Evolutionary conservation across 1,140 invertebrate genomes (phyloP), one percentile per base, ranked within the genome.

Genomic region (Drosophila kanapiae): DNA sequence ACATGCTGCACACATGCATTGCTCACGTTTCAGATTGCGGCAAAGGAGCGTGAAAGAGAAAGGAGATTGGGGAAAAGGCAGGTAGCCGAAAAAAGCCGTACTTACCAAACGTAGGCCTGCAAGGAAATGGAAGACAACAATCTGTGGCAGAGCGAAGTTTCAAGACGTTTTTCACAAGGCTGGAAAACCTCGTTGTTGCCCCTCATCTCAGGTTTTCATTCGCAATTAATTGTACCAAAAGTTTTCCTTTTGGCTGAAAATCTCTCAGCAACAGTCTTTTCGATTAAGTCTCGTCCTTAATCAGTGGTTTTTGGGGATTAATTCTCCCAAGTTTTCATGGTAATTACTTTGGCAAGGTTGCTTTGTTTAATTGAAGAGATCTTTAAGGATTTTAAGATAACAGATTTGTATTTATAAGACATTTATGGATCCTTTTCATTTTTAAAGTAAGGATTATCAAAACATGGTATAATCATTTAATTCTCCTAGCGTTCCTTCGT

Each of bases 1-100:
- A 64, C 59, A 68, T 71, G 69, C 51, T 42, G 65, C 65, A 70
- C 64, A 69, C 69, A 70, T 69, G 65, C 18, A 14, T 37, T 51
- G 31, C 35, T 51, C 69, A 35, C 51, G 51, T 59, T 11, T 49
- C 37, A 49, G 27, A 18, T 33, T 63, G 49, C 61, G 23, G 49
- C 42, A 38, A 57, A 29, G 14, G n/a, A 45, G 31, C 42, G 18
- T n/a, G 59, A 27, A 35, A 11, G 57, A 31, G 33, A 29, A n/a
- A 29, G 9, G 14, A 40, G 14, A 35, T 0, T 3, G 6, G 18
- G 35, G 10, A 9, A 13, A 23, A 13, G 35, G 69, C 51, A 71
- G 65, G 69, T 72, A 72, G 69, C 43, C 31, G 31, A 45, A 67
- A 31, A 18, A 33, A 16, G 23, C 23, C 1, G 13, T 23, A 35